phyloP scores from a whole-genome alignment of 1,140 invertebrate species.

The Drosophila tani region DNA sequence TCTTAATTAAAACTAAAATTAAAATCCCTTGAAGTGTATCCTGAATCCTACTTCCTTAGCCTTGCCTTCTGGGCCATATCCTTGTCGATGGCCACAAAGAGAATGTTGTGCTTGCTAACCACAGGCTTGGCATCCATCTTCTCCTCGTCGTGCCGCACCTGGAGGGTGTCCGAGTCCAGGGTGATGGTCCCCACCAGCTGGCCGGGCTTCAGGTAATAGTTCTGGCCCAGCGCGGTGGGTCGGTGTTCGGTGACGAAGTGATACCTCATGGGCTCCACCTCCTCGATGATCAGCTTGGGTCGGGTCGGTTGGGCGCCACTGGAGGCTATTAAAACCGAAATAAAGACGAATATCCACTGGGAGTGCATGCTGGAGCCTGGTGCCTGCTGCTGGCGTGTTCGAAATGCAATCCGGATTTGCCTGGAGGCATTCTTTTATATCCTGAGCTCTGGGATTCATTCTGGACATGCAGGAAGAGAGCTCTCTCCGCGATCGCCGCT shows the following conservation, averaged over 20 bases:
- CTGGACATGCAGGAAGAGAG: slow-evolving; percentile 12
- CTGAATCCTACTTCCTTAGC: neutral
- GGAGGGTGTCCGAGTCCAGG: slow-evolving; percentile 51
- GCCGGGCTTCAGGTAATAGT: slow-evolving; percentile 71
- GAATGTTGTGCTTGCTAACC: slow-evolving; percentile 68
- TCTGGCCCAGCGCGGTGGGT: slow-evolving; percentile 59
- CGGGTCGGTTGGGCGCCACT: slow-evolving; percentile 7
- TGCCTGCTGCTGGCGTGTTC: slow-evolving; percentile 4
- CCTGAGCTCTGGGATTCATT: slow-evolving; percentile 21
- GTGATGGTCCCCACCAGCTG: slow-evolving; percentile 56
- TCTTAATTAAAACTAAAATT: neutral
- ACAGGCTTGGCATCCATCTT: slow-evolving; percentile 26
- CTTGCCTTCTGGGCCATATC: slow-evolving; percentile 6
- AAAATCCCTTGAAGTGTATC: neutral
- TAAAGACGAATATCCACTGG: neutral
- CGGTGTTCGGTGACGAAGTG: slow-evolving; percentile 64
- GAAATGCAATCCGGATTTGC: slow-evolving; percentile 1
- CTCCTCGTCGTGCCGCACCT: slow-evolving; percentile 45
- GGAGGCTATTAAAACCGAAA: neutral
- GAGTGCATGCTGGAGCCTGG: slow-evolving; percentile 19
- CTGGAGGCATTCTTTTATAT: slow-evolving; percentile 41
- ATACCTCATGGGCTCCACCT: slow-evolving; percentile 42
- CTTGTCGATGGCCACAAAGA: slow-evolving; percentile 61
- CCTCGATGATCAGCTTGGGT: slow-evolving; percentile 41
- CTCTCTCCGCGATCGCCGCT: slow-evolving; percentile 5